Conservation (phyloP, 2,113 vertebrate genomes). For the Zosterops lateralis region DNA sequence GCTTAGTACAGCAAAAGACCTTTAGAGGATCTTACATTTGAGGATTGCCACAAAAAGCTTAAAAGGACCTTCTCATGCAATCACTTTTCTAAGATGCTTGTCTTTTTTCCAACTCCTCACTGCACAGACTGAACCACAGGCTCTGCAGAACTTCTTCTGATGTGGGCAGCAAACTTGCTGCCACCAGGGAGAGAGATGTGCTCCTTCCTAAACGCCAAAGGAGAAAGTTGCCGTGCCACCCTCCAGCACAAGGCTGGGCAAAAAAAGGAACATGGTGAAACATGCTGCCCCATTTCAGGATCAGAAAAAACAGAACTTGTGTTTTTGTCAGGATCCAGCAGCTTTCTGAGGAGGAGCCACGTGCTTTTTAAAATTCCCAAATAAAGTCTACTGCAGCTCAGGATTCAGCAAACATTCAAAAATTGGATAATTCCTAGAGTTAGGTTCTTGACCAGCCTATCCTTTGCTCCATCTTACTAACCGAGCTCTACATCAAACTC, state of each 20-base stretch:
- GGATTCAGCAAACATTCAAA: neutral
- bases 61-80: neutral
- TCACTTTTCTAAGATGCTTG: neutral
- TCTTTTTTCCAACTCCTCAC: neutral
- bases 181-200: neutral
- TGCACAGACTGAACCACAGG: neutral
- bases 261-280: neutral
- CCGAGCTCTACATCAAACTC: neutral
- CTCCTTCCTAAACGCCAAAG: neutral
- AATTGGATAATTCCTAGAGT: neutral
- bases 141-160: neutral
- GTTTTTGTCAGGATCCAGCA: neutral
- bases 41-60: neutral
- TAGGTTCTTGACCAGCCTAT: neutral
- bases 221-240: neutral
- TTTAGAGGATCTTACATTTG: neutral
- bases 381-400: neutral
- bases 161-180: neutral
- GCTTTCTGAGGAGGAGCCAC: neutral
- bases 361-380: neutral
- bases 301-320: neutral
- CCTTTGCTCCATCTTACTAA: neutral
- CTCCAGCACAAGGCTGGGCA: neutral
- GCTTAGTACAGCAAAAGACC: neutral
- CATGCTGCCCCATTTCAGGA: fast-evolving